A percentile compares a stretch with the other conserved stretches of the same genome.
These are phyloP conservation scores for Pelecanus crispus DNA, from an alignment of 2,113 vertebrate species.

Conservation along the genomic window DNA sequence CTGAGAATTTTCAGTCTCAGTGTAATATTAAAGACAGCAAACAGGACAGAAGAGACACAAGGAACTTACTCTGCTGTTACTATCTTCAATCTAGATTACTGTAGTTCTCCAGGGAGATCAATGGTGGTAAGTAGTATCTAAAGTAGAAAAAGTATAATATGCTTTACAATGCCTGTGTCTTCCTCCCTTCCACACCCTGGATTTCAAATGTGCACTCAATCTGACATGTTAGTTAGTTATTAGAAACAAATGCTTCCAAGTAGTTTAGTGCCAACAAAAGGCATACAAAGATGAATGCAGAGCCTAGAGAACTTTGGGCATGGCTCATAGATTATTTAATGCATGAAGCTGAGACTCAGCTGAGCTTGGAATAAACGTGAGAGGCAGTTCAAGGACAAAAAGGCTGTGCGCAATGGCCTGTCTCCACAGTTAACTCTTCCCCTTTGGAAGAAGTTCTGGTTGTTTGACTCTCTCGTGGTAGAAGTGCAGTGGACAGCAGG, in stretches of 20 bases:
- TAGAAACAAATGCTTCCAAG: neutral
- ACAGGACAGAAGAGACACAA: neutral
- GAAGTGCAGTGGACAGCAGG: neutral
- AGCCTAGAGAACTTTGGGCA: neutral
- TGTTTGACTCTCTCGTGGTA: neutral
- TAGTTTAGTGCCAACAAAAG: neutral
- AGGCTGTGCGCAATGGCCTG: neutral
- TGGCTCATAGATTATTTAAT: rapidly evolving
- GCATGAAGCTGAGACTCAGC: neutral
- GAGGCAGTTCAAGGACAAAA: neutral
- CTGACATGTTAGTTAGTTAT: neutral
- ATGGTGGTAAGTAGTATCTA: neutral
- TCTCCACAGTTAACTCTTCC: neutral
- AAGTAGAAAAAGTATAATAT: neutral
- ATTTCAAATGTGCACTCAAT: neutral
- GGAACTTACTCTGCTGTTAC: neutral
- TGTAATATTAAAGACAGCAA: neutral
- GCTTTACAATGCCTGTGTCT: neutral
- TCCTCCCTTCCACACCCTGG: neutral
- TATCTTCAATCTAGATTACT: neutral
- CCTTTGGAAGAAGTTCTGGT: neutral
- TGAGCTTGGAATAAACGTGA: neutral
- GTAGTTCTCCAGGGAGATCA: neutral
- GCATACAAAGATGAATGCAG: neutral
- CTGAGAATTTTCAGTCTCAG: neutral